Base-by-base conservation (phyloP, 2,888 invertebrate species). In the Erebia ligea region DNA sequence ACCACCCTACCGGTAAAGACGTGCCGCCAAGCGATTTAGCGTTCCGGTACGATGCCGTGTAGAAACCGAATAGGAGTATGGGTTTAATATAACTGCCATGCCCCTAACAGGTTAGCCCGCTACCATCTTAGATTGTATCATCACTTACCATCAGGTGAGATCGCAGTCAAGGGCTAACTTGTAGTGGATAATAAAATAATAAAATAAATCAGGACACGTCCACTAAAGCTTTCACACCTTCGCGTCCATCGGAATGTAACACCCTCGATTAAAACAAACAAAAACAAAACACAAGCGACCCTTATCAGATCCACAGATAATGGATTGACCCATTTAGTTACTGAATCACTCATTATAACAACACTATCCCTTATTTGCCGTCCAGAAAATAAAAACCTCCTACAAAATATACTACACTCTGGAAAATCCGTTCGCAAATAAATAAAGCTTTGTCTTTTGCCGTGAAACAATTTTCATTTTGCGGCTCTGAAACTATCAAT, bases 261-360 rank as follows among this genome's bases (percentile, higher is more conserved):
- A 82, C 82, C 83, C 78, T 78, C 80, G 79, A 78, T 79, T 80
- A 79, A 85, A 86, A 84, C 82, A 82, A 84, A 86, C 80, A 81
- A 83, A 83, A 84, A 86, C 79, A 78, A 77, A 75, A 75, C 72
- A 74, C 72, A 75, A 67, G 50, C 57, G 73, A 52, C 56, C 69
- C 83, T 88, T 92, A 92, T 92, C 92, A 88, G 92, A 90, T 90
- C 83, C 86, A 86, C 80, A 81, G 90, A 92, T 92, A 91, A 91
- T 88, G 87, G 86, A 90, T 89, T 89, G 91, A 90, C 87, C 91
- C 92, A 91, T 91, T 92, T 89, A 87, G 81, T 79, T 81, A 82
- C 85, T 89, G 89, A 89, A 88, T 91, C 91, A 89, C 86, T 88
- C 84, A 86, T 84, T 84, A 78, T 76, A 74, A 68, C 58, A 45